Evolutionary conservation across 2,797 vertebrate genomes (phyloP).

Genomic region (Peromyscus aztecus): DNA sequence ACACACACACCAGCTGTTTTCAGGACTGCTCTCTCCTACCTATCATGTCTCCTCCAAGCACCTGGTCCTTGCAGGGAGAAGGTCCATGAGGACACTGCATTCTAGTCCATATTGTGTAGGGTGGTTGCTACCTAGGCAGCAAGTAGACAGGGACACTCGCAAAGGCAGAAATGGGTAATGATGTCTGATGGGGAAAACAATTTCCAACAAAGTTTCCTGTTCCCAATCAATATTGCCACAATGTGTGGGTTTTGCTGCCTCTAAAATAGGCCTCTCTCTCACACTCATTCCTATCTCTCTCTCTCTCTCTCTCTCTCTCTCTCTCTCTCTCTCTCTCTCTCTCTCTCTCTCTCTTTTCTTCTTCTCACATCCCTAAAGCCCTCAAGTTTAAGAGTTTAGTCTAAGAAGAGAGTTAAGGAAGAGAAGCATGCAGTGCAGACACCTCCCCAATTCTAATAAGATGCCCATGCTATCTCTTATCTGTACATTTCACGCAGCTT

Average conservation of each 20-base stretch:
- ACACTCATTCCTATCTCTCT: no score
- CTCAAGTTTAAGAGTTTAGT: conserved; percentile 48
- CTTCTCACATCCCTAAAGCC: conserved; percentile 26
- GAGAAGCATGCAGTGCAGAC: not conserved
- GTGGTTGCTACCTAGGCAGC: not conserved
- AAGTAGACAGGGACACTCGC: not conserved
- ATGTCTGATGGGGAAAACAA: conserved; percentile 38
- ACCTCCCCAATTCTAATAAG: conserved; percentile 41
- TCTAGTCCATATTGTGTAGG: not conserved
- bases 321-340: not conserved
- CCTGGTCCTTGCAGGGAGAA: not conserved
- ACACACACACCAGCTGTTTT: conserved; percentile 34
- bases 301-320: not conserved
- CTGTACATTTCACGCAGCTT: conserved; percentile 45
- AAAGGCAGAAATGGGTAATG: conserved; percentile 31
- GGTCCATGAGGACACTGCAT: not conserved
- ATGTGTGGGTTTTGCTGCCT: conserved; percentile 19
- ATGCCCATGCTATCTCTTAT: conserved; percentile 52
- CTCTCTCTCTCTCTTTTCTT: not conserved
- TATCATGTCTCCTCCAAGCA: not conserved
- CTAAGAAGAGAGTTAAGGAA: not conserved
- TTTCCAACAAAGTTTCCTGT: conserved; percentile 47
- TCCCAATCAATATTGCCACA: conserved; percentile 47
- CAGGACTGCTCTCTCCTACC: not conserved
- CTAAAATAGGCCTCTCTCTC: not conserved